A percentile compares a stretch with the other conserved stretches of the same genome.
Conservation (phyloP, 2,888 invertebrate species). For the Drosophila mettleri region DNA sequence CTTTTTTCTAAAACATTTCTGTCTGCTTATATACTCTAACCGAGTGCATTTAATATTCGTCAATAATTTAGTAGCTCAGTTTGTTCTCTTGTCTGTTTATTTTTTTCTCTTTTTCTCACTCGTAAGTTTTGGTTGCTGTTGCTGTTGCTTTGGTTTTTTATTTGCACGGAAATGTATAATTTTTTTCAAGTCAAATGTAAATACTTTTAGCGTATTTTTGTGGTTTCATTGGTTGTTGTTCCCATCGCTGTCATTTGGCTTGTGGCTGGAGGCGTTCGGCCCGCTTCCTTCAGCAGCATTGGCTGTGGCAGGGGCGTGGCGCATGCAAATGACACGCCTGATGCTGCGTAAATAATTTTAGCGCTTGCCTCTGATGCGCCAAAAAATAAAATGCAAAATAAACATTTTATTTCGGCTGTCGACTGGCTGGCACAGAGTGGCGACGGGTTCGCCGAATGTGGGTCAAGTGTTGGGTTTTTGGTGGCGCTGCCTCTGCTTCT, state of each 20-base stretch:
- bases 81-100: conserved; percentile 27
- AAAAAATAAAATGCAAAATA: conserved; percentile 80
- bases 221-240: conserved; percentile 70
- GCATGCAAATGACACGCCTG: conserved; percentile 77
- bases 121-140: conserved; percentile 28
- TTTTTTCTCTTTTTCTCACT: conserved; percentile 12
- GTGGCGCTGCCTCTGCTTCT: conserved; percentile 13
- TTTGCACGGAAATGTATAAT: conserved; percentile 82
- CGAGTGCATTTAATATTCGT: conserved; percentile 65
- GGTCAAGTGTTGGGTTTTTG: conserved; percentile 62
- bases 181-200: conserved; percentile 80
- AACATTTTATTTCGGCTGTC: conserved; percentile 76
- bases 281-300: too few relatives aligned
- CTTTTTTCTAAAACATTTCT: neutral
- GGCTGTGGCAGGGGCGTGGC: conserved; percentile 57
- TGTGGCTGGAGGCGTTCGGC: conserved; percentile 14
- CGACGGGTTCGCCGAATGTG: conserved; percentile 51
- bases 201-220: conserved; percentile 81
- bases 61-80: conserved; percentile 33
- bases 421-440: conserved; percentile 35
- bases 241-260: conserved; percentile 56
- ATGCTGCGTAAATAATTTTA: conserved; percentile 81
- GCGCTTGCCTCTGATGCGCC: conserved; percentile 64
- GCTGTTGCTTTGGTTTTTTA: conserved; percentile 66
- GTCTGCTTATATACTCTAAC: conserved; percentile 2